These are phyloP conservation scores for Capricornis sumatraensis DNA, from an alignment of 2,113 vertebrate genomes.

Conservation along the genomic window DNA sequence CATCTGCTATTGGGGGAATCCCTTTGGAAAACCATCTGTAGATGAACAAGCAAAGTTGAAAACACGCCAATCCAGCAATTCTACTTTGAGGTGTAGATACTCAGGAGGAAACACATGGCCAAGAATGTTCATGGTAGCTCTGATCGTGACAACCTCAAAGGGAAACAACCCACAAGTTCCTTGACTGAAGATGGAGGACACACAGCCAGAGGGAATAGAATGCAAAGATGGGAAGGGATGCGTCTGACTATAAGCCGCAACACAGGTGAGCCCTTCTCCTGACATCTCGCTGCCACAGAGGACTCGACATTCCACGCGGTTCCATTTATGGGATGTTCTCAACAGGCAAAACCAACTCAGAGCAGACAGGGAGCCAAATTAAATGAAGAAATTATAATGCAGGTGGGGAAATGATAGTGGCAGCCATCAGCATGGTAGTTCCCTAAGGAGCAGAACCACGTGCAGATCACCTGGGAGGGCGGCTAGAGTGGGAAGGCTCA, in stretches of 20 bases:
- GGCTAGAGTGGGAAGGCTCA: background rate
- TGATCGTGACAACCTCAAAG: background rate
- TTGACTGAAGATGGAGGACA: background rate
- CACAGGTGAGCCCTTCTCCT: background rate
- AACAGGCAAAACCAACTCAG: background rate
- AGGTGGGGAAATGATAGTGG: background rate
- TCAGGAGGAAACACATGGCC: background rate
- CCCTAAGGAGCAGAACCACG: background rate
- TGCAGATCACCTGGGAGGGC: background rate
- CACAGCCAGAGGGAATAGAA: background rate
- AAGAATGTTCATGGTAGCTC: background rate
- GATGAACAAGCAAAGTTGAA: background rate
- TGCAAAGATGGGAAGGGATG: background rate
- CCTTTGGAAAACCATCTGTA: background rate
- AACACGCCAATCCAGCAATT: background rate
- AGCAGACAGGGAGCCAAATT: background rate
- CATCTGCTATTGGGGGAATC: background rate
- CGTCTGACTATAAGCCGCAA: accelerated
- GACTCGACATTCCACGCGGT: background rate
- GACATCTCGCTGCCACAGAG: accelerated
- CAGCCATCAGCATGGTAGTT: accelerated
- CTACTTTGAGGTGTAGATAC: background rate
- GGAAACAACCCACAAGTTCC: background rate
- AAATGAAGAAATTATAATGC: background rate
- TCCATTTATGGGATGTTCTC: background rate